A percentile compares a stretch with the other conserved stretches of the same genome.
phyloP scores from a whole-genome alignment of 2,113 vertebrate species.

The Alethe castanea region DNA sequence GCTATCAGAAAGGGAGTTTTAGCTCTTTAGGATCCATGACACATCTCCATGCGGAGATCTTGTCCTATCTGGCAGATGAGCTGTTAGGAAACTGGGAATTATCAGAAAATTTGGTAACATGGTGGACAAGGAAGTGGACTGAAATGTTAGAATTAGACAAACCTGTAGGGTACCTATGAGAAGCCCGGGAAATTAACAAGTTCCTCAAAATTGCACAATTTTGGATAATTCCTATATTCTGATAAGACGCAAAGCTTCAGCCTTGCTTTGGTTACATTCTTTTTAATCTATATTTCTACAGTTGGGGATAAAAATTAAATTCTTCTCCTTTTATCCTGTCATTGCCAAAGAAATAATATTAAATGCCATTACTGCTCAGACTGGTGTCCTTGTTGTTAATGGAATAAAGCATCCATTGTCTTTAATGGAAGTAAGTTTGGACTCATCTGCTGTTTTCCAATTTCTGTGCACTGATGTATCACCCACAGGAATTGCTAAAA shows the following conservation, averaged over 20 bases:
- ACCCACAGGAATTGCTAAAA: slow-evolving; percentile 49
- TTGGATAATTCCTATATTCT: not conserved
- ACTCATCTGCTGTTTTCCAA: not conserved
- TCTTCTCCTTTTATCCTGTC: not conserved
- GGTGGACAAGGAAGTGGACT: not conserved
- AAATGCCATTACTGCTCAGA: not conserved
- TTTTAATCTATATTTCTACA: not conserved
- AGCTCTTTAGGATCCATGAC: not conserved
- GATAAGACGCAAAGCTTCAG: not conserved
- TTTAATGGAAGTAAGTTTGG: slow-evolving; percentile 10
- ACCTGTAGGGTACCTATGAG: not conserved
- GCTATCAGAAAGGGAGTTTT: not conserved
- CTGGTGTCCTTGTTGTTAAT: not conserved
- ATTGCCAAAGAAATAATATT: not conserved
- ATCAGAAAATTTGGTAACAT: not conserved
- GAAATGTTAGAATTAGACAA: not conserved
- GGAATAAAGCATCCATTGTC: not conserved
- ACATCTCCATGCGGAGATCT: not conserved
- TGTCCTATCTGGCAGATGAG: not conserved
- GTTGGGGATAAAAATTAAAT: not conserved
- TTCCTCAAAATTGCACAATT: not conserved
- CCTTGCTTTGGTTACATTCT: not conserved
- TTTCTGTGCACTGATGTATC: slow-evolving; percentile 25
- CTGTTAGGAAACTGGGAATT: not conserved
- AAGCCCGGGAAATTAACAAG: not conserved